Percentiles rank a stretch among this genome's conserved stretches.
phyloP scores from a whole-genome alignment of 2,113 vertebrate genomes.

The Daubentonia madagascariensis region DNA sequence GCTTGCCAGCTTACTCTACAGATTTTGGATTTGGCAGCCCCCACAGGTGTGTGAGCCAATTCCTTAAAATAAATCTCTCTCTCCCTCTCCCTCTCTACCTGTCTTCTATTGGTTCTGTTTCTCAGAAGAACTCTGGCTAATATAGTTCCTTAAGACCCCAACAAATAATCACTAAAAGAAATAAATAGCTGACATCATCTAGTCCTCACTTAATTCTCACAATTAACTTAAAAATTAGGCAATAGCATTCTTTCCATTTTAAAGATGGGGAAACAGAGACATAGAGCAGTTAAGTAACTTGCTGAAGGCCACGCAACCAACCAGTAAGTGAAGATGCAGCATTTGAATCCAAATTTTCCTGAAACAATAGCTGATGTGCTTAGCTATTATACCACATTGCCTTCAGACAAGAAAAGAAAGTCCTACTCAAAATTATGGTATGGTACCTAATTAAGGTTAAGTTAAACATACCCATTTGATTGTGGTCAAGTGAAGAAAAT shows the following conservation, averaged over 20 bases:
- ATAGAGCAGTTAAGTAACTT: background rate
- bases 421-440: background rate
- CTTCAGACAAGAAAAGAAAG: background rate
- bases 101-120: background rate
- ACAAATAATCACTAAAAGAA: background rate
- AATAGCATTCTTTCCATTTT: background rate
- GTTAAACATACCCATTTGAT: background rate
- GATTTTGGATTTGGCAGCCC: background rate
- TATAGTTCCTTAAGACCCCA: background rate
- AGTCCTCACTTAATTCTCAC: background rate
- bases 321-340: background rate
- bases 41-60: background rate
- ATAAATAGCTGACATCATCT: background rate
- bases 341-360: background rate
- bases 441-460: background rate
- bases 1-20: background rate
- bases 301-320: background rate
- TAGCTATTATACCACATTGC: background rate
- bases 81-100: background rate
- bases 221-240: background rate
- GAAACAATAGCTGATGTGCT: background rate
- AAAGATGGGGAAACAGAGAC: background rate
- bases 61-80: background rate
- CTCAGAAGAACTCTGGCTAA: background rate
- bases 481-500: background rate